Evolutionary conservation across 2,888 invertebrate genomes (phyloP).

Genomic region (Mythimna loreyi): DNA sequence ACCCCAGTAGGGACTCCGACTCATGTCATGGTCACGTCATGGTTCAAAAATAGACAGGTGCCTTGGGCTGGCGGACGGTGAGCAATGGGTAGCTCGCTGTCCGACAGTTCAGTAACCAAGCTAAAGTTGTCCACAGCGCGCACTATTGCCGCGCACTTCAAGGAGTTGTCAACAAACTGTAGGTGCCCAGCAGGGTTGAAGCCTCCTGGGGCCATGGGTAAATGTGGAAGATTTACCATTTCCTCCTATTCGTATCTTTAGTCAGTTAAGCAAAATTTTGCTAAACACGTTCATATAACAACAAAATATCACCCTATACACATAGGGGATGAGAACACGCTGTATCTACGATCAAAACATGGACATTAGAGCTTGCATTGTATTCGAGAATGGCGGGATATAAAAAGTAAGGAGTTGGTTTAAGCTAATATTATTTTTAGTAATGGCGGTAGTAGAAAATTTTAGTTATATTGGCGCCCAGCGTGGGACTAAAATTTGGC

Average conservation of each 20-base stretch:
- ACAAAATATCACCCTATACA: slow-evolving; percentile 33
- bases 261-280: slow-evolving; percentile 14
- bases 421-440: slow-evolving; percentile 12
- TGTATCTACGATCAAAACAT: slow-evolving; percentile 64
- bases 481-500: slow-evolving; percentile 1
- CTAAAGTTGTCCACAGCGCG: too few species aligned
- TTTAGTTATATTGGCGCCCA: slow-evolving; percentile 7
- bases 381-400: slow-evolving; percentile 17
- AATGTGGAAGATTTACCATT: too few species aligned
- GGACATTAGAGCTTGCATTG: slow-evolving; percentile 51
- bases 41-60: too few species aligned
- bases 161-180: too few species aligned
- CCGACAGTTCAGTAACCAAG: too few species aligned
- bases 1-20: too few species aligned
- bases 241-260: background rate
- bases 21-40: too few species aligned
- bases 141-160: too few species aligned
- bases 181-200: too few species aligned
- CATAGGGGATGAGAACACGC: slow-evolving; percentile 36
- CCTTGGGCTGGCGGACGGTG: too few species aligned
- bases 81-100: too few species aligned
- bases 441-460: background rate
- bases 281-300: slow-evolving; percentile 23
- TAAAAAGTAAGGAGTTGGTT: slow-evolving; percentile 21
- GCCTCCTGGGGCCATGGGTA: too few species aligned